Conservation (phyloP, 2,113 vertebrate genomes). For the Notiomystis cincta region DNA sequence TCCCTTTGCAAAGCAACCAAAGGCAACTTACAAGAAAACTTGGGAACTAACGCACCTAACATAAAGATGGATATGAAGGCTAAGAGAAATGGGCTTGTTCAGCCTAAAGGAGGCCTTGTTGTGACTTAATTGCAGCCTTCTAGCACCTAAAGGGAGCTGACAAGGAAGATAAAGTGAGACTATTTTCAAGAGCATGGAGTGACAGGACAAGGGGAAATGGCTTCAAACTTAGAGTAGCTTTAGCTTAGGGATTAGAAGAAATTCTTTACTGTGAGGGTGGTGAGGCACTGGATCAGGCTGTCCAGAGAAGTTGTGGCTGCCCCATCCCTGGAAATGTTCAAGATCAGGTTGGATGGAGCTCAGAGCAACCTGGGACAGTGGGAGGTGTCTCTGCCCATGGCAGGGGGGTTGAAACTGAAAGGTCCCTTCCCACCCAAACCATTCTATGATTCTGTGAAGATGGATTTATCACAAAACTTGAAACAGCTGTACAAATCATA, state of each 20-base stretch:
- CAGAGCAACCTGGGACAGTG: background rate
- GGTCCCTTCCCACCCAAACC: background rate
- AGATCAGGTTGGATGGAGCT: background rate
- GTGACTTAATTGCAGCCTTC: background rate
- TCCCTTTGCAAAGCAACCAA: background rate
- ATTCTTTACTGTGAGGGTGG: background rate
- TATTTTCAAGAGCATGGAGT: background rate
- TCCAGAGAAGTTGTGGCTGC: background rate
- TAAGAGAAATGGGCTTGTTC: background rate
- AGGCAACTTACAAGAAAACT: background rate
- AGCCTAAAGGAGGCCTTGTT: background rate
- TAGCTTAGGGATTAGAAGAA: background rate
- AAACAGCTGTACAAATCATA: background rate
- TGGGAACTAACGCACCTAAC: background rate
- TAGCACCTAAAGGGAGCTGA: background rate
- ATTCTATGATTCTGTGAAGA: background rate
- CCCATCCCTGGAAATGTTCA: background rate
- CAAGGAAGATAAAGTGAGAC: background rate
- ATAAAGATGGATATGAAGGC: background rate
- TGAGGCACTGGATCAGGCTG: background rate
- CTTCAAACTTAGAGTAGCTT: background rate
- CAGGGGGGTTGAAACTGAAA: background rate
- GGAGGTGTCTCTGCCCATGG: background rate
- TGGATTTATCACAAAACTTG: background rate
- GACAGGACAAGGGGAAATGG: background rate